Percentiles rank a stretch among this genome's conserved stretches.
phyloP scores from a whole-genome alignment of 2,888 invertebrate genomes.

The Ophion costatus region DNA sequence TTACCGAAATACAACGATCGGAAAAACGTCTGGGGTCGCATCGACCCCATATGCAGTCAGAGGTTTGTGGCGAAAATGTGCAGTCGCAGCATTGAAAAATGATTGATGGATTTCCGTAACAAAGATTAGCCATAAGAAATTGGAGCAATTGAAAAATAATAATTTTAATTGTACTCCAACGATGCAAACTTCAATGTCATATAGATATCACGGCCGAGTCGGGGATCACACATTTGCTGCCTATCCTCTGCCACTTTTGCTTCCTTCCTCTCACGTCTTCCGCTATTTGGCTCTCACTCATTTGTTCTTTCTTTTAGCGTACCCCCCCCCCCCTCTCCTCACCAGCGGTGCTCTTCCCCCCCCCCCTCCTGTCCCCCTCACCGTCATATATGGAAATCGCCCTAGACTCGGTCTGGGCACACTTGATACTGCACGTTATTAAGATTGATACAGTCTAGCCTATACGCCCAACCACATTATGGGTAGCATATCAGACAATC shows the following conservation, averaged over 20 bases:
- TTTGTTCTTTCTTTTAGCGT: neutral
- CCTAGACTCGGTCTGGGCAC: neutral
- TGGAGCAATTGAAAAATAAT: no score
- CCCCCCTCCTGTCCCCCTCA: neutral
- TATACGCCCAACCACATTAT: neutral
- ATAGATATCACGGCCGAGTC: constrained; percentile 50
- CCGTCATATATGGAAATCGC: neutral
- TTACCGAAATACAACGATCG: no score
- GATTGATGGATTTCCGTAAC: no score
- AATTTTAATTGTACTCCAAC: no score
- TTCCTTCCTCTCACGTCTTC: neutral
- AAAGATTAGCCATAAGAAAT: no score
- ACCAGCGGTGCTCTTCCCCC: neutral
- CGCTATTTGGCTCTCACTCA: neutral
- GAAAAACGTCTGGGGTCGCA: no score
- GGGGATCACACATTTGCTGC: constrained; percentile 23
- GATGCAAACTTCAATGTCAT: no score
- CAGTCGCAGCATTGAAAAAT: no score
- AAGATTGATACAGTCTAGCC: constrained; percentile 35
- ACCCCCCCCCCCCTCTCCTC: neutral
- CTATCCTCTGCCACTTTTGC: neutral
- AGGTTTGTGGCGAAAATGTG: no score
- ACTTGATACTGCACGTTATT: constrained; percentile 36
- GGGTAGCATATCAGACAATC: constrained; percentile 35
- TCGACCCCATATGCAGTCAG: no score